Evolutionary conservation across 1,140 invertebrate genomes (phyloP), one percentile per base, ranked within the genome.

Genomic region (Drosophila tsacasi): DNA sequence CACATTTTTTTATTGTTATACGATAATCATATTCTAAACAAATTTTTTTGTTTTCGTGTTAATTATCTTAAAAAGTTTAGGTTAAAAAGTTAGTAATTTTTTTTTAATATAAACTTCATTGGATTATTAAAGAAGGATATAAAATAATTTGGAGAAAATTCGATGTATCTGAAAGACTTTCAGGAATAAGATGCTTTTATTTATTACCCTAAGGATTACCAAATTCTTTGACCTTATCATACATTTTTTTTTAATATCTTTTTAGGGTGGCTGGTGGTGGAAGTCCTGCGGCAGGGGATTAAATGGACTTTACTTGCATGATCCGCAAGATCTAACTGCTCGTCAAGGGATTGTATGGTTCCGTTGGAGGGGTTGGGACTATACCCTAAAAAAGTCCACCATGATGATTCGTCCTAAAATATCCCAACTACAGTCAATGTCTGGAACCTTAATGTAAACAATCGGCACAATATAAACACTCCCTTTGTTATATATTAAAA

Each of bases 321-420:
- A 97, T 93, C 97, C 97, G 5, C 97, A 97, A 92, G 97, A 98
- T 93, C 94, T 97, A 58, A 97, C 97, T 32, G 97, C 97, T 44
- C 94, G 97, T 87, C 97, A 98, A 96, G 97, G 97, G 81, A 98
- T 98, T 76, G 97, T 98, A 6, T 98, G 97, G 97, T 98, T 98
- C 95, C 95, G 97, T 78, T 98, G 97, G 97, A 95, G 97, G 94
- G 97, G 97, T 59, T 98, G 97, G 97, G 97, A 98, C 92, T 98
- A 98, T 93, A 98, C 97, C 13, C 93, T 98, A 64, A 98, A 98
- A 93, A 96, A 95, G 80, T 97, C 97, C 0, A 96, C 95, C 46
- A 97, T 98, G 97, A 97, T 98, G 97, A 98, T 98, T 83, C 96
- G 97, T 93, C 97, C 97, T 8, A 71, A 89, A 15, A 79, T 68